A percentile compares a stretch with the other conserved stretches of the same genome.
phyloP scores from a whole-genome alignment of 2,797 vertebrate genomes.

The Tympanoctomys barrerae region DNA sequence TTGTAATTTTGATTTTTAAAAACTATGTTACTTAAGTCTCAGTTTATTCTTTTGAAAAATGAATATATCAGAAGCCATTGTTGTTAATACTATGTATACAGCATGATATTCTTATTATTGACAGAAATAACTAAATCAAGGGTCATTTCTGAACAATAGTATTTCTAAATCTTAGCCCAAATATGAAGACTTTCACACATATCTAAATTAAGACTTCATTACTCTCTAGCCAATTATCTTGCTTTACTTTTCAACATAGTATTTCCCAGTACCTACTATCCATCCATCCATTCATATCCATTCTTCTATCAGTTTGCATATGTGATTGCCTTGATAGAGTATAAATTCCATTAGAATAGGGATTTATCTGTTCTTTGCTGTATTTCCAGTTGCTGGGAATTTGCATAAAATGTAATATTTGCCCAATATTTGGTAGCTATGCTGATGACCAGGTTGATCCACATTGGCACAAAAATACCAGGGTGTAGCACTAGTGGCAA shows the following conservation, averaged over 20 bases:
- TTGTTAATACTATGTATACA: not conserved
- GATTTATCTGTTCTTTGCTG: not conserved
- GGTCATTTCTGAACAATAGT: not conserved
- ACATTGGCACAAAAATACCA: not conserved
- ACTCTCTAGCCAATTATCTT: not conserved
- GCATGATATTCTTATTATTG: not conserved
- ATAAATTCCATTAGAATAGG: not conserved
- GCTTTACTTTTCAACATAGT: not conserved
- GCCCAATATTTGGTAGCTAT: not conserved
- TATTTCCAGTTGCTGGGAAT: not conserved
- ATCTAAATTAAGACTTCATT: not conserved
- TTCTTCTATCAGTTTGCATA: not conserved
- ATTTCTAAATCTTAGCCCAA: not conserved
- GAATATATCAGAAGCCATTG: not conserved
- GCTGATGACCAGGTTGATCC: not conserved
- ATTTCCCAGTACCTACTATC: not conserved
- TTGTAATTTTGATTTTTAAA: not conserved
- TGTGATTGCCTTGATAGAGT: not conserved
- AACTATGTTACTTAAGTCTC: not conserved
- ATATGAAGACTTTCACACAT: not conserved
- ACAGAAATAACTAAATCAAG: not conserved
- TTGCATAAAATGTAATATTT: not conserved
- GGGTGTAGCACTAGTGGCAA: not conserved
- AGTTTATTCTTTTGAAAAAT: conserved; percentile 14
- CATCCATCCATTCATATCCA: not conserved